Base-by-base conservation (phyloP, 2,113 vertebrate species). In the Oplegnathus fasciatus region DNA sequence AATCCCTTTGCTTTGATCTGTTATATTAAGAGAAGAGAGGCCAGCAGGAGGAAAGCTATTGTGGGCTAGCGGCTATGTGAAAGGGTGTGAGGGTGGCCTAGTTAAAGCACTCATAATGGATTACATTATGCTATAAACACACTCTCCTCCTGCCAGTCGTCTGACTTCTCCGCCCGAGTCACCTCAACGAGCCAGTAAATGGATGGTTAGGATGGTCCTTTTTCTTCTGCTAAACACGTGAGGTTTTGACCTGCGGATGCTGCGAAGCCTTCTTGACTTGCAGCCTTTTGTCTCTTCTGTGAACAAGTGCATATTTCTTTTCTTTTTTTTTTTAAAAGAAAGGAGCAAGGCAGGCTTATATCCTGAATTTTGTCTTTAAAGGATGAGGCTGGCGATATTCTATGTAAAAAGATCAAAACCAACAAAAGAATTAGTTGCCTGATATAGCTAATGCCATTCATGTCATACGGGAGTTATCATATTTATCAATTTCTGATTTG, bases 61-160 rank as follows among this genome's bases (percentile, higher is more conserved):
- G 61, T 73, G 67, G 57, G 18, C 73, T 44, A 6, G 52, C 26
- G 69, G 62, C 62, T n/a, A 20, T 76, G 70, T 65, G 17, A 68
- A 52, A 61, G 74, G 48, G 24, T 71, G 73, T 60, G 52, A 84
- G 78, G 77, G 64, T 78, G 78, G 78, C 78, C 78, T 61, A 68
- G 78, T 76, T 86, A 78, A 84, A 84, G 72, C 64, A 13, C 70
- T 73, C 61, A 5, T 82, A 73, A 88, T 88, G 84, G 57, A 89
- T 89, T 65, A 74, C 75, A 77, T 82, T 76, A 76, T 14, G 71
- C 65, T 66, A 46, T 71, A 71, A 81, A 75, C 80, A 48, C 80
- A 37, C 67, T 57, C 67, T 72, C 13, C 73, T 70, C 48, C 64
- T 57, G 78, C 52, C 60, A 9, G 75, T 73, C 18, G 50, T 15